Evolutionary conservation across 2,113 vertebrate genomes (phyloP).

Genomic region (Crypturellus undulatus): DNA sequence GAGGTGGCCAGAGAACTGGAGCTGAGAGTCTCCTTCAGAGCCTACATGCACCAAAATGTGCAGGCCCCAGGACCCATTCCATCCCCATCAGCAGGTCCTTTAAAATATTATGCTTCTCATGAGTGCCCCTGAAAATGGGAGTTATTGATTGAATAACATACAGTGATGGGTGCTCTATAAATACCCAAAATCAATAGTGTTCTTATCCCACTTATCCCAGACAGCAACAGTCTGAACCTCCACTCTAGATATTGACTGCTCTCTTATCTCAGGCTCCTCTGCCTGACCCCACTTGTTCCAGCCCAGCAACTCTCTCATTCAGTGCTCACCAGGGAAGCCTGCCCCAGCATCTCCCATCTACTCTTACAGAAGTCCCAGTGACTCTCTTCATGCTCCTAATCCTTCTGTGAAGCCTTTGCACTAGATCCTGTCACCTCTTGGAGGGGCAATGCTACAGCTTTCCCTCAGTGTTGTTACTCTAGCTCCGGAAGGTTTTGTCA

Average conservation of each 20-base stretch:
- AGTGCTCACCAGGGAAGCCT: background rate
- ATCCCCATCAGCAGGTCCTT: background rate
- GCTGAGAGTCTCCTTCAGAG: background rate
- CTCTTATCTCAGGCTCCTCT: background rate
- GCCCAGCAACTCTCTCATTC: background rate
- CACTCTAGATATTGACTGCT: slow-evolving; percentile 7
- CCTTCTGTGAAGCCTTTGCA: background rate
- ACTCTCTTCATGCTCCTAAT: background rate
- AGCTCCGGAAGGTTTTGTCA: background rate
- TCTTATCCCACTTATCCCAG: background rate
- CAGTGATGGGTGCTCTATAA: background rate
- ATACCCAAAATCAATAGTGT: background rate
- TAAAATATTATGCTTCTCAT: background rate
- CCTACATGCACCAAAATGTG: background rate
- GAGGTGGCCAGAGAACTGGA: background rate
- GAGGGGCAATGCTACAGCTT: background rate
- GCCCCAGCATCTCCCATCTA: background rate
- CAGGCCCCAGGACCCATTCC: background rate
- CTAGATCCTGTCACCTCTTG: background rate
- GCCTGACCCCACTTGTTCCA: background rate
- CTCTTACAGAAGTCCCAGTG: background rate
- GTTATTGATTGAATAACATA: background rate
- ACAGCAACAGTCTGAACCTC: background rate
- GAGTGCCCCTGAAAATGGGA: slow-evolving; percentile 8
- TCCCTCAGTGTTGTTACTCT: background rate